A percentile compares a stretch with the other conserved stretches of the same genome.
These are phyloP conservation scores for Podocnemis expansa DNA, from an alignment of 2,113 vertebrate genomes.

Conservation along the genomic window DNA sequence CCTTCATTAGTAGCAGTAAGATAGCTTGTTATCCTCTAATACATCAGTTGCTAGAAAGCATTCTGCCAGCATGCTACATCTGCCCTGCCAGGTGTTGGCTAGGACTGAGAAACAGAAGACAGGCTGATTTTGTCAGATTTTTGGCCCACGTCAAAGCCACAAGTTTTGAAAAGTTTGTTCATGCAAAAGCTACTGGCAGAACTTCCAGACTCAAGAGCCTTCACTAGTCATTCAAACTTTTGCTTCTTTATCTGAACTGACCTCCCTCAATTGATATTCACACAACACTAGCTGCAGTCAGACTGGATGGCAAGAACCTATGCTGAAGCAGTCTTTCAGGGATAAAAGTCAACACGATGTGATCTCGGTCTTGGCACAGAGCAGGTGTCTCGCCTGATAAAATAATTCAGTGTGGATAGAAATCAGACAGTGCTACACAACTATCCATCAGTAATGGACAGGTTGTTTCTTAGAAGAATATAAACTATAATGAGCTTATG, in stretches of 20 bases:
- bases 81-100: not conserved
- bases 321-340: not conserved
- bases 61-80: not conserved
- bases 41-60: not conserved
- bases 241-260: accelerated
- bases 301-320: not conserved
- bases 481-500: accelerated
- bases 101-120: accelerated
- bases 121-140: not conserved
- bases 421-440: not conserved
- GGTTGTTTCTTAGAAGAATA: not conserved
- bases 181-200: accelerated
- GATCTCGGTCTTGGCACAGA: not conserved
- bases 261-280: not conserved
- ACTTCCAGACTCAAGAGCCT: not conserved
- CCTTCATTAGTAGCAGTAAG: not conserved
- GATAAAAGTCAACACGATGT: not conserved
- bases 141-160: not conserved
- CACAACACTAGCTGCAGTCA: not conserved
- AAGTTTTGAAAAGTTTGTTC: not conserved
- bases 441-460: not conserved
- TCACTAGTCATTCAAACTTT: not conserved
- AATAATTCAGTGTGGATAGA: not conserved
- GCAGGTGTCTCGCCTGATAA: not conserved
- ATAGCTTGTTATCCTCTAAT: not conserved